Base-by-base conservation (phyloP, 1,140 invertebrate species). In the Helicoverpa zea region DNA sequence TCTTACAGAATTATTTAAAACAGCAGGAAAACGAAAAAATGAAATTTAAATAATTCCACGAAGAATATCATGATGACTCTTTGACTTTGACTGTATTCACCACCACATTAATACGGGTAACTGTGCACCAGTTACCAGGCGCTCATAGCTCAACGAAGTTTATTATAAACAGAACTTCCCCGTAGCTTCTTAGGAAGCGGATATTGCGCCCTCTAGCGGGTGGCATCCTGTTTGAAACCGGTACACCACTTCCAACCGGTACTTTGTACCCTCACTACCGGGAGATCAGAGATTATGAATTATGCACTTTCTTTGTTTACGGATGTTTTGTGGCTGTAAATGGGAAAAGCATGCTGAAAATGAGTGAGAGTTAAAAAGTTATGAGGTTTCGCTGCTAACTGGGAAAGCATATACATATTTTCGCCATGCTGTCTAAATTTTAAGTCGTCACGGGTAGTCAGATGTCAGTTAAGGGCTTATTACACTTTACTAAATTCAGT, bases 191-290 rank as follows among this genome's bases (percentile, higher is more conserved):
- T 52, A 77, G 75, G 75, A 77, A 66, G 59, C 75, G 75, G 75
- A 77, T 77, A 77, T 77, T 77, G 61, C 75, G 49, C 75, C 61
- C 75, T 77, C 75, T 35, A 77, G 75, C 75, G 61, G 61, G 47
- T 13, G 49, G 61, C 75, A 66, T 77, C 75, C 75, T 49, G 75
- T 64, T 54, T 61, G 29, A 61, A 64, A 18, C 51, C 75, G 75
- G 75, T 52, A 77, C 61, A 77, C 75, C 75, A 54, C 61, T 77
- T 77, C 75, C 75, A 77, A 68, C 75, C 75, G 59, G 23, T 61
- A 77, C 75, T 77, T 66, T 66, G 75, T 54, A 66, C 75, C 61
- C 51, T 77, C 58, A 18, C 18, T 54, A 77, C 59, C 75, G 75
- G 61, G 73, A 76, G 56, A 77, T 16, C 16, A 61, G 43, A 30